Evolutionary conservation across 2,113 vertebrate genomes (phyloP).

Genomic region (Pollachius pollachius): DNA sequence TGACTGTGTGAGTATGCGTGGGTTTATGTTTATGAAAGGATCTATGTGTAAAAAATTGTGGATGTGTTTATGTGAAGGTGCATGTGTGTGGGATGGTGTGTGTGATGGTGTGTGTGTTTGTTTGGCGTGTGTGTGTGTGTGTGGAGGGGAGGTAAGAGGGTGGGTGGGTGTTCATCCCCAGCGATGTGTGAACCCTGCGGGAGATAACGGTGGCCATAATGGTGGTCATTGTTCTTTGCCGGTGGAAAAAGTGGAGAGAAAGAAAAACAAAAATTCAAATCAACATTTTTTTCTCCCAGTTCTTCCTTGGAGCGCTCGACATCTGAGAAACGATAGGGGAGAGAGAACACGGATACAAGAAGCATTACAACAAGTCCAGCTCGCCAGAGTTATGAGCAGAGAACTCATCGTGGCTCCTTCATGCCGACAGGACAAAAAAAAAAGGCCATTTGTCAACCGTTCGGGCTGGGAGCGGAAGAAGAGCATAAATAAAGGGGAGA

Average conservation of each 20-base stretch:
- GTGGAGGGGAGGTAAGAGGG: not conserved
- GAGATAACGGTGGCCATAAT: not conserved
- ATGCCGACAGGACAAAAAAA: not conserved
- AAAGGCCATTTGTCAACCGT: not conserved
- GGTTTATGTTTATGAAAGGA: too few species aligned
- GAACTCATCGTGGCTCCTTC: not conserved
- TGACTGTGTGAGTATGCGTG: too few species aligned
- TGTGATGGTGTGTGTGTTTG: too few species aligned
- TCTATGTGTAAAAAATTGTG: too few species aligned
- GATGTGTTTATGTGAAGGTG: too few species aligned
- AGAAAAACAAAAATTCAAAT: not conserved
- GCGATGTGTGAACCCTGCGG: not conserved
- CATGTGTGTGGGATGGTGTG: not conserved
- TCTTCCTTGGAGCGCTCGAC: too few species aligned
- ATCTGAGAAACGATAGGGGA: too few species aligned
- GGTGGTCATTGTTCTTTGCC: not conserved
- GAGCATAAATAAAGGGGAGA: not conserved
- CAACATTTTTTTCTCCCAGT: too few species aligned
- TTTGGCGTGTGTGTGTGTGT: not conserved
- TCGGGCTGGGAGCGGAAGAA: not conserved
- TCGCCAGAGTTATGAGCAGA: not conserved
- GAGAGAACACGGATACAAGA: too few species aligned
- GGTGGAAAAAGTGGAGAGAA: not conserved
- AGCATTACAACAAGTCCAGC: too few species aligned
- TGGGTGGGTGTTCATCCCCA: not conserved